Conservation (phyloP, 2,888 invertebrate genomes). For the Calliopum simillimum region DNA sequence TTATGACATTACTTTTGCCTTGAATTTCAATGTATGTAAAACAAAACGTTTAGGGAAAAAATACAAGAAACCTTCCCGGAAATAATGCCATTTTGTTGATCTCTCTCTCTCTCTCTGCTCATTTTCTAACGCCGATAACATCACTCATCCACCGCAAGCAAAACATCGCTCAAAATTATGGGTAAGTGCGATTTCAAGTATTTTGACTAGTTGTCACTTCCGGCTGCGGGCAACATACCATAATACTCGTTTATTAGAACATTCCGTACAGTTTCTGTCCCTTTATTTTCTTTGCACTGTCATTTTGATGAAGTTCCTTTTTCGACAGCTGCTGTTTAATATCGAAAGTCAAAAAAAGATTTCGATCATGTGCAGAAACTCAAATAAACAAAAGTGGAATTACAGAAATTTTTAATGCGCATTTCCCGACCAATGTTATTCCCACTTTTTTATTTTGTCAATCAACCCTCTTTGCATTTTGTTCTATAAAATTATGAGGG, state of each 20-base stretch:
- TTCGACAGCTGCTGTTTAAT: constrained; percentile 6
- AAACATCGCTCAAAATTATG: too few species aligned
- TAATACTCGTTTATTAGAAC: not conserved
- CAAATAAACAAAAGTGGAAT: not conserved
- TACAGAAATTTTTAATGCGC: not conserved
- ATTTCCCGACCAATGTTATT: not conserved
- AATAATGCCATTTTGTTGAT: too few species aligned
- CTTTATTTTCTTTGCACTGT: not conserved
- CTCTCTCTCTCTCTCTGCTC: too few species aligned
- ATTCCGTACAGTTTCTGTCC: not conserved
- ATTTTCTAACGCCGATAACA: too few species aligned
- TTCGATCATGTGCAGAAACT: constrained; percentile 6
- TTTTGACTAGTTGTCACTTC: constrained; percentile 2
- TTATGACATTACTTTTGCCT: too few species aligned
- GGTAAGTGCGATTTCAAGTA: not conserved
- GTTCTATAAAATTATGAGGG: not conserved
- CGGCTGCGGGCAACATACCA: not conserved
- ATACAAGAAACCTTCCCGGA: too few species aligned
- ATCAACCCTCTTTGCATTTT: not conserved
- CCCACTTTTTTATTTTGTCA: not conserved
- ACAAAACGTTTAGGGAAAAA: too few species aligned
- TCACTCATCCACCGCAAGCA: too few species aligned
- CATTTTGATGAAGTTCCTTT: not conserved
- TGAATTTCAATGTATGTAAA: too few species aligned
- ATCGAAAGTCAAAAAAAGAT: constrained; percentile 6